Conservation (phyloP, 2,113 vertebrate species). For the Toxotes jaculatrix region DNA sequence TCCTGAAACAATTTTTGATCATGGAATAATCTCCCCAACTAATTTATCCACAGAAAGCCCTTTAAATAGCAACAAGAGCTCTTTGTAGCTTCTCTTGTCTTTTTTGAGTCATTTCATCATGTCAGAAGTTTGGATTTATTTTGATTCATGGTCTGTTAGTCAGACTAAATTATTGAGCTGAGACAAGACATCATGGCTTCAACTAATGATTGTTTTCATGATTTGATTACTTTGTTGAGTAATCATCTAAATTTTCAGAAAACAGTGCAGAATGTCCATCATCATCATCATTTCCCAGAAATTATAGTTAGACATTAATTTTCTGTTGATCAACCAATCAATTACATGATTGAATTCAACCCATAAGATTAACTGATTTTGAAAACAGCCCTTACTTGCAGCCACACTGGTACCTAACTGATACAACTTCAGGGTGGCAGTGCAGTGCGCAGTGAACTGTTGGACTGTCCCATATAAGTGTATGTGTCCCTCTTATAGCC, state of each 20-base stretch:
- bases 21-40: neutral
- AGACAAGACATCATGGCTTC: neutral
- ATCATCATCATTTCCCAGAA: neutral
- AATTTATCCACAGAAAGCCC: neutral
- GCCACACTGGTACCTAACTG: conserved; percentile 13
- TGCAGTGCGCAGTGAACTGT: neutral
- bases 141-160: neutral
- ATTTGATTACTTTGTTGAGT: neutral
- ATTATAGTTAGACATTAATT: neutral
- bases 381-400: neutral
- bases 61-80: neutral
- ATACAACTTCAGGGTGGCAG: neutral
- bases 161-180: neutral
- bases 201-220: neutral
- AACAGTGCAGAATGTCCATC: neutral
- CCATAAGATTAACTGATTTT: neutral
- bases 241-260: neutral
- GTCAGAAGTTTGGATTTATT: neutral
- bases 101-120: neutral
- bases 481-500: conserved; percentile 55
- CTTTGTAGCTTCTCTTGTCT: neutral
- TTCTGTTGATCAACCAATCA: neutral
- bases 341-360: neutral
- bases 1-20: neutral
- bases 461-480: conserved; percentile 36